Evolutionary conservation across 2,888 invertebrate genomes (phyloP), one percentile per base, ranked within the genome.

Genomic region (Eristalis arbustorum): DNA sequence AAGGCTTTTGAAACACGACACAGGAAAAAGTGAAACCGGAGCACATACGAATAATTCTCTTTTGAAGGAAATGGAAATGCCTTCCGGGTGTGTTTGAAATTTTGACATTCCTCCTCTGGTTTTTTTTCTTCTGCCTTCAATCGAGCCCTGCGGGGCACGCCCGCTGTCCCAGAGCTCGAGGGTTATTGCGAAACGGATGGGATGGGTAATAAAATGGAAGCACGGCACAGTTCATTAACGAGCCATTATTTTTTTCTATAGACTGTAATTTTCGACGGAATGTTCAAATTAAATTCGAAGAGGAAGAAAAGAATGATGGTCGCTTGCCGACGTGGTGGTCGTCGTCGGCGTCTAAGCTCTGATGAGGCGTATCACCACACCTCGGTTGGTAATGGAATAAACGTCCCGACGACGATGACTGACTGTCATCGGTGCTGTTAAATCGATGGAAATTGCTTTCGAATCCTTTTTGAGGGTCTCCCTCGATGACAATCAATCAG

Each of bases 11-110:
- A 63, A 64, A 5, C 28, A 13, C 56, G 28, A 31, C 10, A 25
- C n/a, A n/a, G n/a, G 31, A 14, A 59, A 61, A 61, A 61, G 13
- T 64, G 57, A 22, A 31, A 56, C 22, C n/a, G n/a, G 56, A 37
- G 42, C 28, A 25, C 5, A 34, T 56, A 4, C 11, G 14, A 14
- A 13, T 28, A 40, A 18, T 67, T 62, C 31, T 42, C 69, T 34
- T 28, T 34, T 56, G 11, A 25, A n/a, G 61, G 77, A 77, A 77
- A 83, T 82, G 82, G 57, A 59, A 83, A 74, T 59, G 49, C 69
- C 73, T 78, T 78, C 77, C 83, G 62, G 72, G 57, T 25, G 57
- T 63, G 34, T 34, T 62, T 8, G n/a, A 40, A 57, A 59, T 40
- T 59, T 37, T 64, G 63, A 64, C 37, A 64, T 64, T 37, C 31